Conservation (phyloP, 2,797 vertebrate species). For the Eptatretus atami region DNA sequence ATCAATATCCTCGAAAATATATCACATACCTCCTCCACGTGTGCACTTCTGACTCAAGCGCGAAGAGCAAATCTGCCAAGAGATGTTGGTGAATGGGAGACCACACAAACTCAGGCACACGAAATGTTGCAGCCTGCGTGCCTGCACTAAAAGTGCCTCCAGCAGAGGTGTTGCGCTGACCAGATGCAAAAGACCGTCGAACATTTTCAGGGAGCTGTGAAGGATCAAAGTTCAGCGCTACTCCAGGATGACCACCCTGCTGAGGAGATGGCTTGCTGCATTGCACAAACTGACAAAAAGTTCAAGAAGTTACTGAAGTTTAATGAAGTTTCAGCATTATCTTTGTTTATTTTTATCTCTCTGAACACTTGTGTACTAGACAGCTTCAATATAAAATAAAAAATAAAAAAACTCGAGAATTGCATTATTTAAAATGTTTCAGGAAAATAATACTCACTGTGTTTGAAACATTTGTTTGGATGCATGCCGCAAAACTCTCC, state of each 20-base stretch:
- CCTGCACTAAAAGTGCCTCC: neutral
- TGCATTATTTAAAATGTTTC: no score
- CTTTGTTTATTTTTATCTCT: no score
- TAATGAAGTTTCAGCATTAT: no score
- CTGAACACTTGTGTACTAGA: no score
- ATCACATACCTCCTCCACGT: constrained; percentile 71
- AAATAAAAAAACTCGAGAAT: no score
- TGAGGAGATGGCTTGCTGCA: neutral
- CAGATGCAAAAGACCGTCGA: neutral
- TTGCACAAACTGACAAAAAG: neutral
- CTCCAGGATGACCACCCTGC: constrained; percentile 3
- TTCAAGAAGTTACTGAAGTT: no score
- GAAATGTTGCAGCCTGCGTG: constrained; percentile 35
- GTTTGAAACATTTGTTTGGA: no score
- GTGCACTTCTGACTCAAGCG: constrained; percentile 84
- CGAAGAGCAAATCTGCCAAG: constrained; percentile 76
- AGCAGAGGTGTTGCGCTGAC: no score
- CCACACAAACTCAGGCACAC: constrained; percentile 83
- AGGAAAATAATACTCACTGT: no score
- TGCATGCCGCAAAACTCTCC: no score
- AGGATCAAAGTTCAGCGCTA: neutral
- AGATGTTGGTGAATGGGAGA: constrained; percentile 84
- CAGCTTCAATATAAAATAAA: no score
- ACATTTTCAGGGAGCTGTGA: neutral
- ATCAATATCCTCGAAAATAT: no score